These are phyloP conservation scores for Dromiciops gliroides DNA, from an alignment of 2,113 vertebrate species.

Conservation along the genomic window DNA sequence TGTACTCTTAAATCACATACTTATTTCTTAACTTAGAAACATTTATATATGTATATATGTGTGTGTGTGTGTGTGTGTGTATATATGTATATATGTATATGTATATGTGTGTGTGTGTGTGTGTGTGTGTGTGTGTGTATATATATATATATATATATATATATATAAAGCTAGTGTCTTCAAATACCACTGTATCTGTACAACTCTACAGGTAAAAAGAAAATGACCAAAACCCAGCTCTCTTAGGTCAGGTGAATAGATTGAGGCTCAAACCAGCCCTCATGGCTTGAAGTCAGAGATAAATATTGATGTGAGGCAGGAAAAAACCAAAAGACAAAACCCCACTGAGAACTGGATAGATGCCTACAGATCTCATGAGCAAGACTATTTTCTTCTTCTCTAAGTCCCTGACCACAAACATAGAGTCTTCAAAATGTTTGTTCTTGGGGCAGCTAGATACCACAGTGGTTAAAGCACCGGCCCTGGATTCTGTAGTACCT, in stretches of 20 bases:
- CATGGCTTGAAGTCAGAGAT: background rate
- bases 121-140: too few species aligned
- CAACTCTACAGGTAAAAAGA: background rate
- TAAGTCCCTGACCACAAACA: background rate
- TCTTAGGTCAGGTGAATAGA: background rate
- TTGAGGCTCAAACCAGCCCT: background rate
- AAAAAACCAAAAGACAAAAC: background rate
- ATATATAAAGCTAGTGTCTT: background rate
- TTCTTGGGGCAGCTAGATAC: too few species aligned
- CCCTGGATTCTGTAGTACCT: too few species aligned
- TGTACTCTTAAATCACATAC: fast-evolving
- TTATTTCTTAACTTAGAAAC: background rate
- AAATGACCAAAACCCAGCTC: background rate
- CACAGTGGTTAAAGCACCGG: too few species aligned
- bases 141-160: too few species aligned
- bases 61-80: too few species aligned
- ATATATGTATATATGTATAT: too few species aligned
- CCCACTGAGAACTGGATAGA: background rate
- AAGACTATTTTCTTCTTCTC: background rate
- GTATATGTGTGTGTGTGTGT: too few species aligned
- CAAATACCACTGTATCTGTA: background rate
- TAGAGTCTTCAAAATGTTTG: constrained; percentile 27
- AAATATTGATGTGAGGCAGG: background rate
- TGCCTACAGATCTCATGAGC: background rate
- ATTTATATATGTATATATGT: too few species aligned